Evolutionary conservation across 2,797 vertebrate species (phyloP).

Genomic region (Phrynocephalus guinanensis): DNA sequence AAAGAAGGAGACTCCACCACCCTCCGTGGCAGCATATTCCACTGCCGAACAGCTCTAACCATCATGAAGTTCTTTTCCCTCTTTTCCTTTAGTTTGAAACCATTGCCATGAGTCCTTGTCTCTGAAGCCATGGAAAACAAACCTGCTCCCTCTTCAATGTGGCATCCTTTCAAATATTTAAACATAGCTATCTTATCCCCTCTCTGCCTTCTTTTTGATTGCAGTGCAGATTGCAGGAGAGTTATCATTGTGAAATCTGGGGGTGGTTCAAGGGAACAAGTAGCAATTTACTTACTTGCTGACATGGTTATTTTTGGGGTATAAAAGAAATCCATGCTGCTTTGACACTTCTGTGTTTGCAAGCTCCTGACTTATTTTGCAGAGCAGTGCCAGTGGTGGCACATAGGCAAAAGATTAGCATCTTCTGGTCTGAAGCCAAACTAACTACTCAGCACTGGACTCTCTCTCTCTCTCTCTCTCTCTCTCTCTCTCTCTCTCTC

Average conservation of each 20-base stretch:
- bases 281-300: background rate
- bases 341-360: conserved; percentile 7
- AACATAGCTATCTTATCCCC: too few species aligned
- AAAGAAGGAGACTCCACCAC: too few species aligned
- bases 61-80: too few species aligned
- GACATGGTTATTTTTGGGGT: background rate
- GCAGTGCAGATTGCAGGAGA: background rate
- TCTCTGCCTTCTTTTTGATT: too few species aligned
- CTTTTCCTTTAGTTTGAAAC: too few species aligned
- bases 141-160: too few species aligned
- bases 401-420: conserved; percentile 30
- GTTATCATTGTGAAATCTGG: background rate
- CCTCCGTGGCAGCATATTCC: too few species aligned
- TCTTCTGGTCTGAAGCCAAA: conserved; percentile 52
- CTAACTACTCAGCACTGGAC: conserved; percentile 44
- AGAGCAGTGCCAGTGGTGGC: conserved; percentile 27
- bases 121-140: too few species aligned
- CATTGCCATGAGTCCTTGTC: too few species aligned
- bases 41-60: too few species aligned
- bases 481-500: conserved; percentile 37
- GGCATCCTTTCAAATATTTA: too few species aligned
- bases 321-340: background rate
- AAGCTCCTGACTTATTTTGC: conserved; percentile 26
- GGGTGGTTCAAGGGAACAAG: background rate
- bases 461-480: conserved; percentile 41